Evolutionary conservation across 2,888 invertebrate genomes (phyloP).

Genomic region (Sinhomidia bicolor): DNA sequence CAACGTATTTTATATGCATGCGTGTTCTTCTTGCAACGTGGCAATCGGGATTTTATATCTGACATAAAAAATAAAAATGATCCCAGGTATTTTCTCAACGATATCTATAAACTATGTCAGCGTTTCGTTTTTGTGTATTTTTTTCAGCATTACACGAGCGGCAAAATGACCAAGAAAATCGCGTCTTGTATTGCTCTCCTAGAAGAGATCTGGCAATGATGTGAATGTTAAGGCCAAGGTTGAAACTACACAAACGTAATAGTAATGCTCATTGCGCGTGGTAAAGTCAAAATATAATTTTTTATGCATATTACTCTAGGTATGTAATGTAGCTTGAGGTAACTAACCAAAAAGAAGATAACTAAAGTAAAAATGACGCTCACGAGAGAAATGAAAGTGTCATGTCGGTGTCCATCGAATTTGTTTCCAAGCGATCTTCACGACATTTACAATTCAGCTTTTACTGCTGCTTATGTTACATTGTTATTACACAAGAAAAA

Average conservation of each 20-base stretch:
- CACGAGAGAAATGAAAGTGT: conserved; percentile 55
- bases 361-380: conserved; percentile 22
- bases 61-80: conserved; percentile 12
- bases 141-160: background rate
- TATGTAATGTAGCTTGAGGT: background rate
- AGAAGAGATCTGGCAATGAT: too few species aligned
- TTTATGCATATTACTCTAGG: background rate
- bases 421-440: conserved; percentile 55
- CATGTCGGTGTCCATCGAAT: conserved; percentile 63
- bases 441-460: conserved; percentile 63
- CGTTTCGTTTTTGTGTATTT: too few species aligned
- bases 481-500: too few species aligned
- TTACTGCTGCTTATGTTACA: background rate
- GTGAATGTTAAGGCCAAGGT: background rate
- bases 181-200: too few species aligned
- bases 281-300: too few species aligned
- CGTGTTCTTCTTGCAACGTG: background rate
- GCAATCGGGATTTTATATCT: background rate
- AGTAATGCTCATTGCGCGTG: background rate
- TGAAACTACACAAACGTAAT: background rate
- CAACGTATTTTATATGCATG: background rate
- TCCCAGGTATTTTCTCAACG: background rate
- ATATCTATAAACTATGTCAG: background rate
- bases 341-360: too few species aligned
- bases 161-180: too few species aligned